Conservation (phyloP, 2,888 invertebrate species). For the Erebia epiphron region DNA sequence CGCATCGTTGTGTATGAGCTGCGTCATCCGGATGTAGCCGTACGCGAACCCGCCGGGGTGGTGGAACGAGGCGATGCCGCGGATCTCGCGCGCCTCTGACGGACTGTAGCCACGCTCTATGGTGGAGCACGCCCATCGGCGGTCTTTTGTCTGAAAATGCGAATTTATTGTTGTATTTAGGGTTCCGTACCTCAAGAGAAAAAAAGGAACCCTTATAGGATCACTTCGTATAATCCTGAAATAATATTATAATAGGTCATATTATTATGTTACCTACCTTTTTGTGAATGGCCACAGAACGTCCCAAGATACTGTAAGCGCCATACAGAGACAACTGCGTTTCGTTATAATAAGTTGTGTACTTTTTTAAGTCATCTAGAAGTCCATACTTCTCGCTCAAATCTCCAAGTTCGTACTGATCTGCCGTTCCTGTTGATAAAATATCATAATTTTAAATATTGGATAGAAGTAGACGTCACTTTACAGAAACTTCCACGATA, state of each 20-base stretch:
- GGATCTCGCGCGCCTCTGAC: conserved; percentile 91
- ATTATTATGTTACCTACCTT: conserved; percentile 68
- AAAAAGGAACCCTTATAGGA: too few relatives aligned
- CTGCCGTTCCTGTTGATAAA: conserved; percentile 85
- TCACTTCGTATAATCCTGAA: too few relatives aligned
- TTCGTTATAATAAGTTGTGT: conserved; percentile 87
- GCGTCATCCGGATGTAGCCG: conserved; percentile 94
- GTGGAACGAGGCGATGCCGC: conserved; percentile 95
- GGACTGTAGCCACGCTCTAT: conserved; percentile 94
- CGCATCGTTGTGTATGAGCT: conserved; percentile 93
- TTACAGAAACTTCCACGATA: too few relatives aligned
- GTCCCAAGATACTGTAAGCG: conserved; percentile 90
- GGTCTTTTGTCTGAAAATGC: conserved; percentile 68
- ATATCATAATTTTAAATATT: not conserved
- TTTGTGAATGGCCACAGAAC: conserved; percentile 93
- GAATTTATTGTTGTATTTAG: not conserved
- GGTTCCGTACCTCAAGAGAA: too few relatives aligned
- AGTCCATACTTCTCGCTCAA: conserved; percentile 93
- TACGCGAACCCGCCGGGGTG: conserved; percentile 92
- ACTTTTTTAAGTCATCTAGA: conserved; percentile 85
- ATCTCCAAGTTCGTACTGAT: conserved; percentile 94
- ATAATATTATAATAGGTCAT: too few relatives aligned
- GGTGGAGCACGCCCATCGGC: conserved; percentile 92
- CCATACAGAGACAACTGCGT: conserved; percentile 92
- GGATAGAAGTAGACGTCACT: too few relatives aligned